Evolutionary conservation across 2,888 invertebrate species (phyloP), one percentile per base, ranked within the genome.

Genomic region (Epinotia nisella): DNA sequence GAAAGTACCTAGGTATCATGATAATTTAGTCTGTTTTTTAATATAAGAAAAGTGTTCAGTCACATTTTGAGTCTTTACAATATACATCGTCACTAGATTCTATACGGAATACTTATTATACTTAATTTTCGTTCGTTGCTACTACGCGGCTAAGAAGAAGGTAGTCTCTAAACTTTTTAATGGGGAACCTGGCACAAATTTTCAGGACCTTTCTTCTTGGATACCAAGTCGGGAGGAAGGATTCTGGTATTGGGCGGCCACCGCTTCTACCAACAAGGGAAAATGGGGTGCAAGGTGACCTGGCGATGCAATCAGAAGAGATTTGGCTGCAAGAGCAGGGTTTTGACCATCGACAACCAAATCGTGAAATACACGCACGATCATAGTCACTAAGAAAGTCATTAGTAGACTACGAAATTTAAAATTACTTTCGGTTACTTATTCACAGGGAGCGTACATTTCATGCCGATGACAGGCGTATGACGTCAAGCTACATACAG

Each of bases 301-400:
- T 71, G 79, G 79, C 71, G 76, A 35, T 85, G 84, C 70, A 76
- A 77, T 11, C 80, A 77, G 75, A 80, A 81, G 45, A 83, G 80
- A 17, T 56, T 59, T 21, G 84, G 83, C 21, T 86, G 86, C 62
- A 82, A 79, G 71, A 82, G 83, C 9, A 80, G 80, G 5, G 78
- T 83, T 7, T 78, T 79, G 61, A 85, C 84, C 0, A 41, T 74
- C 1, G 76, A 79, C 29, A 78, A 81, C 49, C 69, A 76, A 7
- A 71, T 85, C 39, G 71, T 83, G 70, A 75, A 74, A 45, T 71
- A 71, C n/a, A 71, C 13, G n/a, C 15, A 29, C 15, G 65, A 39
- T 19, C 41, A 66, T 55, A 65, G 4, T 17, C 65, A 66, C n/a
- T 55, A 41, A 45, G 5, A 59, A 59, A 24, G 24, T 56, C 3